phyloP scores from a whole-genome alignment of 2,888 invertebrate genomes.

The Pardosa pseudoannulata region DNA sequence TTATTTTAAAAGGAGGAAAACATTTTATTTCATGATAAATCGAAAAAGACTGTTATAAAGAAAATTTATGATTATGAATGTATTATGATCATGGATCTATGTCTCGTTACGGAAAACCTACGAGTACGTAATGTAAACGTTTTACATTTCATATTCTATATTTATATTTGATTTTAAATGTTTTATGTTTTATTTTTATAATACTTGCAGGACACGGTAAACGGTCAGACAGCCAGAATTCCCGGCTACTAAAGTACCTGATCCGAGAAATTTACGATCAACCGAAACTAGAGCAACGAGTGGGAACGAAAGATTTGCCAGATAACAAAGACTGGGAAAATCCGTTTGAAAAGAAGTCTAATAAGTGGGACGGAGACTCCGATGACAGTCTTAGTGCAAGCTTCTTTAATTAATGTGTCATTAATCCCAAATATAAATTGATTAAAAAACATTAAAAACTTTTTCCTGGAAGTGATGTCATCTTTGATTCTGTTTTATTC shows the following conservation, averaged over 20 bases:
- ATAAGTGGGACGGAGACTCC: not conserved
- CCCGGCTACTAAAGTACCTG: conserved; percentile 24
- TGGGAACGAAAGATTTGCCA: not conserved
- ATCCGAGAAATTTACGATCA: conserved; percentile 6
- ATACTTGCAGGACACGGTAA: conserved; percentile 44
- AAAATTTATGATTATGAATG: too few relatives aligned
- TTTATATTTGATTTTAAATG: too few relatives aligned
- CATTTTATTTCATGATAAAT: too few relatives aligned
- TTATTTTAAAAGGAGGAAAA: too few relatives aligned
- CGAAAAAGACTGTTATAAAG: too few relatives aligned
- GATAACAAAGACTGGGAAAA: not conserved
- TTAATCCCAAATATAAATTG: not conserved
- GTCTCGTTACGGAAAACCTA: too few relatives aligned
- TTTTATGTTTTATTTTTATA: not conserved
- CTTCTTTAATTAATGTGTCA: not conserved
- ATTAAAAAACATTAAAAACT: too few relatives aligned
- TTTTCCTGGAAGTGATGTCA: too few relatives aligned
- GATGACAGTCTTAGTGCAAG: not conserved
- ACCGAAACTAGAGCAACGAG: not conserved
- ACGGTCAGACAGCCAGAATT: conserved; percentile 23
- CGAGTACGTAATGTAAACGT: too few relatives aligned
- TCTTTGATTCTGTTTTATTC: too few relatives aligned
- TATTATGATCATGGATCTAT: too few relatives aligned
- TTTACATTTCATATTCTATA: too few relatives aligned
- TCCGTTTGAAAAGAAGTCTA: conserved; percentile 5